These are phyloP conservation scores for Drosophila ustulata DNA, from an alignment of 2,888 invertebrate species.

Conservation along the genomic window DNA sequence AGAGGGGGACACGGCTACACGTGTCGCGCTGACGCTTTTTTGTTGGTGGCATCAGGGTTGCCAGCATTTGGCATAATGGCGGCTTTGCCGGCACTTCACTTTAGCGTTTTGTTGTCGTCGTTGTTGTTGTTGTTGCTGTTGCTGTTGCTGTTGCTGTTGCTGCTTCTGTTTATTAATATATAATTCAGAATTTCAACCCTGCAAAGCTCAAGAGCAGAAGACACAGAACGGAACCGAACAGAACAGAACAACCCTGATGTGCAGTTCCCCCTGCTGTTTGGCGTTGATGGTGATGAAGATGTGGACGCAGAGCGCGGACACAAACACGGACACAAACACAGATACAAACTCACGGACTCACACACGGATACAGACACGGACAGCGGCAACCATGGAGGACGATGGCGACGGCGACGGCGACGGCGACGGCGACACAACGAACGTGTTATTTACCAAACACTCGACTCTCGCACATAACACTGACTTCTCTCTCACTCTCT, in stretches of 20 bases:
- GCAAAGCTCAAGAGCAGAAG: constrained; percentile 53
- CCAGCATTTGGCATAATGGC: constrained; percentile 75
- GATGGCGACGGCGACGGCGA: constrained; percentile 57
- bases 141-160: not conserved
- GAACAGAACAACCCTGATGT: constrained; percentile 57
- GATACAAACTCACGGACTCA: not conserved
- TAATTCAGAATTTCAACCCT: constrained; percentile 73
- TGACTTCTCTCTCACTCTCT: constrained; percentile 25
- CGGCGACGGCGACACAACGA: constrained; percentile 81
- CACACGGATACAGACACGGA: not conserved
- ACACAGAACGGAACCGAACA: not conserved
- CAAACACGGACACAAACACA: not conserved
- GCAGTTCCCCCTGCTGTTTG: constrained; percentile 28
- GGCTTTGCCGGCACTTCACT: constrained; percentile 68
- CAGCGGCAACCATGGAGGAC: not conserved
- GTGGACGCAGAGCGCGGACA: constrained; percentile 13
- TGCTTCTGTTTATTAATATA: constrained; percentile 72
- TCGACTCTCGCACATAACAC: constrained; percentile 75
- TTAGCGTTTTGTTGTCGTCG: constrained; percentile 46
- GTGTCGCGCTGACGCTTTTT: constrained; percentile 71
- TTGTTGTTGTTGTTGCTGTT: constrained; percentile 31
- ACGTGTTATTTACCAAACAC: constrained; percentile 84
- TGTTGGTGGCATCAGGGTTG: constrained; percentile 51
- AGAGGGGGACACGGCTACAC: constrained; percentile 52
- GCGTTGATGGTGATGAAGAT: constrained; percentile 56